phyloP scores from a whole-genome alignment of 2,797 vertebrate genomes.

The Halcyon chelicuti region DNA sequence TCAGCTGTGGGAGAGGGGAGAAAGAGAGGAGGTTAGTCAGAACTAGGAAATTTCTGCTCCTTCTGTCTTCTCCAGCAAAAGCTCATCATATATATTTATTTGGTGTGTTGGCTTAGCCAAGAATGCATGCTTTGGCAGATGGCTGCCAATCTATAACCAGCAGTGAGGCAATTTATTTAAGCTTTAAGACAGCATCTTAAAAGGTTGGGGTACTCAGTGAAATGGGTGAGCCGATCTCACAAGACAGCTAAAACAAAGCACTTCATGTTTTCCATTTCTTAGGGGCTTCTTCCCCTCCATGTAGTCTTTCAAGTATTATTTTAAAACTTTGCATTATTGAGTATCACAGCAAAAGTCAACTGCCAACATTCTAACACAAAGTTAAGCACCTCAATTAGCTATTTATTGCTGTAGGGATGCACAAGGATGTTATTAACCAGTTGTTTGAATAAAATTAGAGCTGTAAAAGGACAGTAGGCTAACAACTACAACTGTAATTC shows the following conservation, averaged over 20 bases:
- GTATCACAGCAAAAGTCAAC: not conserved
- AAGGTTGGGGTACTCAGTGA: not conserved
- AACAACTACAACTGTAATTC: not conserved
- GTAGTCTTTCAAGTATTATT: not conserved
- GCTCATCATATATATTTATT: not conserved
- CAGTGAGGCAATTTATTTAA: not conserved
- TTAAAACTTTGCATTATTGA: not conserved
- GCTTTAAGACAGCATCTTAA: not conserved
- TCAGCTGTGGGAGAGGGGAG: not conserved
- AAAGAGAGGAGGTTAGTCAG: not conserved
- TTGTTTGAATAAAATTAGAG: constrained; percentile 17
- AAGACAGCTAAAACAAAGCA: not conserved
- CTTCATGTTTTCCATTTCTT: not conserved
- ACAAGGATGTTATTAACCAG: not conserved
- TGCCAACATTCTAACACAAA: constrained; percentile 4
- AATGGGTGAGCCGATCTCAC: not conserved
- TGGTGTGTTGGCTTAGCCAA: not conserved
- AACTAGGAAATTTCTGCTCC: not conserved
- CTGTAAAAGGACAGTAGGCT: not conserved
- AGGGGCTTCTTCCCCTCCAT: not conserved
- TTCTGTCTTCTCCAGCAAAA: not conserved
- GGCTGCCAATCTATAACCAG: not conserved
- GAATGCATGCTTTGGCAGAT: not conserved
- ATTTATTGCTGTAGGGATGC: not conserved
- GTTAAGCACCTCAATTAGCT: not conserved